Conservation (phyloP, 1,140 invertebrate species). For the Caenorhabditis latens region DNA sequence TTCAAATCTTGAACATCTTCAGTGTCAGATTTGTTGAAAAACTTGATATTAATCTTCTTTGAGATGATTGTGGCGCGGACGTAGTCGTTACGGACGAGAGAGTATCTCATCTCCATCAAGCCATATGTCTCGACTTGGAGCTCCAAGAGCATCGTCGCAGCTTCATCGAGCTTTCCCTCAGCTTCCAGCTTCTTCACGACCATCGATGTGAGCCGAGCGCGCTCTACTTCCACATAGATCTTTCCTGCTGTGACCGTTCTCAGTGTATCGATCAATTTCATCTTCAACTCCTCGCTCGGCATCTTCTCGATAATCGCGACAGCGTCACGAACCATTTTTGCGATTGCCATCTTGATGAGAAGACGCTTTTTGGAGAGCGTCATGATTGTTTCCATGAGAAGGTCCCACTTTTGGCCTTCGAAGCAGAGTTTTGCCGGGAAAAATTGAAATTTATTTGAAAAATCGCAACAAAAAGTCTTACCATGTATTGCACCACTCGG, state of each 20-base stretch:
- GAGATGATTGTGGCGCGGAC: slow-evolving; percentile 98
- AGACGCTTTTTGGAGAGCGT: slow-evolving; percentile 92
- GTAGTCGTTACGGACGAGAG: slow-evolving; percentile 94
- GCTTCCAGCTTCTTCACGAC: slow-evolving; percentile 93
- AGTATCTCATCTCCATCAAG: slow-evolving; percentile 98
- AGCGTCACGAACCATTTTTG: slow-evolving; percentile 99
- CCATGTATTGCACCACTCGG: slow-evolving; percentile 91
- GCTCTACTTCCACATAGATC: slow-evolving; percentile 99
- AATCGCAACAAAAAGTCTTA: neutral
- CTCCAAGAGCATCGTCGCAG: slow-evolving; percentile 93
- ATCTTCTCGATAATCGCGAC: slow-evolving; percentile 93
- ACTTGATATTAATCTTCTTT: slow-evolving; percentile 97
- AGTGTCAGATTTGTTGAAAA: slow-evolving; percentile 87
- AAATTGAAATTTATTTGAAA: neutral
- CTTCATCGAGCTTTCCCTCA: slow-evolving; percentile 90
- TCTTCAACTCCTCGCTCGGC: slow-evolving; percentile 88
- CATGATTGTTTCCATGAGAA: slow-evolving; percentile 93
- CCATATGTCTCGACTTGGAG: slow-evolving; percentile 97
- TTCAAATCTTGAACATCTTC: slow-evolving; percentile 83
- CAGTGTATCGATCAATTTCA: slow-evolving; percentile 95
- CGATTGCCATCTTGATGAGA: slow-evolving; percentile 92
- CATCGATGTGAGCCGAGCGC: slow-evolving; percentile 93
- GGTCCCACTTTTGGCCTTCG: slow-evolving; percentile 91
- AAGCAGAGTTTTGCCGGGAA: slow-evolving; percentile 86
- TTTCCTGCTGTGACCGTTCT: slow-evolving; percentile 96